phyloP scores from a whole-genome alignment of 2,113 vertebrate species.

The Psilopogon haemacephalus region DNA sequence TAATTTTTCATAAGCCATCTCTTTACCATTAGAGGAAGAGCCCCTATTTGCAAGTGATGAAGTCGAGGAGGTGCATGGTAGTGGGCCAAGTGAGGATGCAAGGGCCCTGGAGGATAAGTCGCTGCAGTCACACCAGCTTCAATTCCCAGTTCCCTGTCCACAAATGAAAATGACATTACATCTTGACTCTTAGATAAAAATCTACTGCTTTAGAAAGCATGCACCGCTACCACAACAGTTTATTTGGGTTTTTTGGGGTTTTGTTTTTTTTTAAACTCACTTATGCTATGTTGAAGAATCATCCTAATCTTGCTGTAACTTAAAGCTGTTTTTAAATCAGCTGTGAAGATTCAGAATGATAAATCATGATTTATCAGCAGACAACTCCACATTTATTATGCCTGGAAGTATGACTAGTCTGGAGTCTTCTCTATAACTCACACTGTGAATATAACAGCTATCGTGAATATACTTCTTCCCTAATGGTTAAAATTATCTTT shows the following conservation, averaged over 20 bases:
- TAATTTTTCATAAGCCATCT: neutral
- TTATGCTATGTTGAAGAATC: neutral
- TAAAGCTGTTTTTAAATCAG: neutral
- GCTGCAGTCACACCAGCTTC: slow-evolving; percentile 94
- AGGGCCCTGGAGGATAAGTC: slow-evolving; percentile 89
- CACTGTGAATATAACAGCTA: fast-evolving
- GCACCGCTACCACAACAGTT: neutral
- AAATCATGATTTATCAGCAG: neutral
- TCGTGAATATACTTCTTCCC: neutral
- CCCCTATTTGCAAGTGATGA: slow-evolving; percentile 91
- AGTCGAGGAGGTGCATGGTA: slow-evolving; percentile 95
- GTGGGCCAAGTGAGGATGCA: slow-evolving; percentile 95
- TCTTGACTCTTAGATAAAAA: neutral
- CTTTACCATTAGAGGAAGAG: slow-evolving; percentile 93
- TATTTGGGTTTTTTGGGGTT: too few relatives aligned
- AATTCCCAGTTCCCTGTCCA: slow-evolving; percentile 92
- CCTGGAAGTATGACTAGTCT: neutral
- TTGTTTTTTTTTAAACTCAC: fast-evolving
- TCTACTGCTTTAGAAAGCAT: neutral
- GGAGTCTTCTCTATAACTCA: neutral
- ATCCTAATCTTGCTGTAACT: neutral
- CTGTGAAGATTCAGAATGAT: neutral
- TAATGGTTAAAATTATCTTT: neutral
- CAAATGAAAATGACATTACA: slow-evolving; percentile 1
- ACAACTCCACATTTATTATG: neutral